Base-by-base conservation (phyloP, 2,888 invertebrate species). In the Bombylius discolor region DNA sequence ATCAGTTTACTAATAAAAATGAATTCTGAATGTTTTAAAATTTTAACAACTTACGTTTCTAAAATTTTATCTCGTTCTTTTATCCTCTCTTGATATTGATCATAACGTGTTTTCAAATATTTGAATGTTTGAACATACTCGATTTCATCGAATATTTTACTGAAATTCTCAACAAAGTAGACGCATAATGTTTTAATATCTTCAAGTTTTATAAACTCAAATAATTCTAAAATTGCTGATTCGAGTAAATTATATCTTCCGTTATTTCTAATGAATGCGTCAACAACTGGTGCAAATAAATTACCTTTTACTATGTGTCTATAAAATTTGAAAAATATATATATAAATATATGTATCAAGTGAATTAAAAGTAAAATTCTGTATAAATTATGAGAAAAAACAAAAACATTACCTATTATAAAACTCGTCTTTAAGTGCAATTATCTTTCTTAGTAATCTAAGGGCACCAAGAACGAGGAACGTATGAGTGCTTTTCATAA, bases 61-160 rank as follows among this genome's bases (percentile, higher is more conserved):
- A 84, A 74, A 63, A 81, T 82, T 79, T 89, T 80, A 63, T 89
- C 89, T 63, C 89, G 81, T 72, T 92, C 93, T 75, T 90, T 92
- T 62, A 89, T 74, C 72, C 91, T 85, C 69, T 94, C 93, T 73
- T 90, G 90, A 72, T 92, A 88, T 72, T 94, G 93, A 71, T 94
- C 93, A 68, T 93, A 94, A 62, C 89, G 83, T 58, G 72, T 75
- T 77, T 91, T 92, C 64, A 98, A 79, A 63, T 89, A 86, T 76
- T 93, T 92, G 76, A 99, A 99, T 44, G 98, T 98, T 78, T 95
- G 94, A 68, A 99, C 98, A 78, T 99, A 99, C 73, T 91, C 89
- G 67, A 98, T 88, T 69, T 89, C 87, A 72, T 96, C 94, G 69
- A 99, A 79, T 66, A 89, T 86, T 76, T 93, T 92, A 65, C 92